A percentile compares a stretch with the other conserved stretches of the same genome.
Conservation (phyloP, 2,888 invertebrate genomes). For the Zhuqinia jingwanae region DNA sequence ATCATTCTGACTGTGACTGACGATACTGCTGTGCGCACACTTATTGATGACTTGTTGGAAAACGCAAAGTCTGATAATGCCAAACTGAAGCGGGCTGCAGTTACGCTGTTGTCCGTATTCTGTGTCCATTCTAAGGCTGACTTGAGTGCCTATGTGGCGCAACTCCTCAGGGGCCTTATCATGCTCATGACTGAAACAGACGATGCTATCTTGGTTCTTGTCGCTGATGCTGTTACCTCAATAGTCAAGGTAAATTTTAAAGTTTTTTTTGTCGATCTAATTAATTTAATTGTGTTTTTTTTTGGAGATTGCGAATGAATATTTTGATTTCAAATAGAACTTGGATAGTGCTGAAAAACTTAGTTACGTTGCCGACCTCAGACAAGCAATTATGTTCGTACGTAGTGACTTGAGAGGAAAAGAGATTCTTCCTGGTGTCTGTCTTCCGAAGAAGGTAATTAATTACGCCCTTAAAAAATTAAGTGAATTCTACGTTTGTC, state of each 20-base stretch:
- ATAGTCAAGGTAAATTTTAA: slow-evolving; percentile 87
- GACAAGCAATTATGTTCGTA: slow-evolving; percentile 96
- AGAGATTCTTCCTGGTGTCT: slow-evolving; percentile 92
- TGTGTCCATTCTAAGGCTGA: slow-evolving; percentile 94
- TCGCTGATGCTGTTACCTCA: slow-evolving; percentile 95
- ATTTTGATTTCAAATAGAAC: slow-evolving; percentile 83
- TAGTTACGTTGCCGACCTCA: slow-evolving; percentile 92
- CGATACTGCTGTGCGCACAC: slow-evolving; percentile 92
- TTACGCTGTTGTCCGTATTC: slow-evolving; percentile 93
- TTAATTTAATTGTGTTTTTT: no score
- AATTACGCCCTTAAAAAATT: no score
- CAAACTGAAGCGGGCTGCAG: slow-evolving; percentile 89
- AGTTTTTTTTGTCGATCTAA: not conserved
- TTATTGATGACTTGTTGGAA: slow-evolving; percentile 92
- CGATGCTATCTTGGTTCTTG: slow-evolving; percentile 89
- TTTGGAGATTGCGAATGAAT: not conserved
- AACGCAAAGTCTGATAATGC: slow-evolving; percentile 86
- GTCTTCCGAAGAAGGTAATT: slow-evolving; percentile 88
- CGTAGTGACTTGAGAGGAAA: slow-evolving; percentile 90
- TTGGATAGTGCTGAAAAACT: slow-evolving; percentile 92
- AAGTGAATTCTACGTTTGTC: no score
- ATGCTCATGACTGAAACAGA: slow-evolving; percentile 92
- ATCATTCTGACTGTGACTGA: slow-evolving; percentile 95
- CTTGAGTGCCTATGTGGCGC: slow-evolving; percentile 92
- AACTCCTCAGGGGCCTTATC: slow-evolving; percentile 92